phyloP scores from a whole-genome alignment of 2,888 invertebrate species.

The Exephanes ischioxanthus region DNA sequence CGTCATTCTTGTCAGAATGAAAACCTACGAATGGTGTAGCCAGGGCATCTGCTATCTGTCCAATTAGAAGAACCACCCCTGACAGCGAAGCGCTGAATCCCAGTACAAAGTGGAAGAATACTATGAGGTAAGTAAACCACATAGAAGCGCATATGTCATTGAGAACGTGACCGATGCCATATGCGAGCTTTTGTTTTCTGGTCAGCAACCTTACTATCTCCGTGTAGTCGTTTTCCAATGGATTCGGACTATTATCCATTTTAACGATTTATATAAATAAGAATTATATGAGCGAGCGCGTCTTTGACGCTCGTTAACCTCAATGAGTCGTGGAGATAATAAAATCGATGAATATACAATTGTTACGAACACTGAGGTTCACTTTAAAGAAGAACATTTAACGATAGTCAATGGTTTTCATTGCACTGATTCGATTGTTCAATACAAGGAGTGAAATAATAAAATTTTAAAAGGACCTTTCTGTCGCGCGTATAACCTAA shows the following conservation, averaged over 20 bases:
- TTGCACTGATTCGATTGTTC: background rate
- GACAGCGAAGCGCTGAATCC: slow-evolving; percentile 85
- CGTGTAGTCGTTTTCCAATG: slow-evolving; percentile 84
- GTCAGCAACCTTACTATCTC: slow-evolving; percentile 85
- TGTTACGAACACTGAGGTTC: background rate
- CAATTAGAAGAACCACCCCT: slow-evolving; percentile 91
- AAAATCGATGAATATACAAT: background rate
- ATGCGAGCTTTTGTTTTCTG: slow-evolving; percentile 86
- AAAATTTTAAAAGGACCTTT: background rate
- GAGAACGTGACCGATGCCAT: slow-evolving; percentile 93
- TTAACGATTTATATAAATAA: slow-evolving; percentile 5
- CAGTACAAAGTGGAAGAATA: slow-evolving; percentile 90
- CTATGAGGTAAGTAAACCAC: slow-evolving; percentile 97
- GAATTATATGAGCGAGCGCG: no score
- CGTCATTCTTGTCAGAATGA: slow-evolving; percentile 91
- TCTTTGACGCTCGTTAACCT: background rate
- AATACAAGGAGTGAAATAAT: background rate
- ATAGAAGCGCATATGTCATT: slow-evolving; percentile 97
- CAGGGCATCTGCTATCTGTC: slow-evolving; percentile 94
- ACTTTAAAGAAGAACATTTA: background rate
- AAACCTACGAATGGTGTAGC: slow-evolving; percentile 95
- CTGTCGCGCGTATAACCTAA: slow-evolving; percentile 1
- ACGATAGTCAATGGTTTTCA: background rate
- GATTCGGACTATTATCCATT: slow-evolving; percentile 75
- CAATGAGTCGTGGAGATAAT: background rate